Evolutionary conservation across 2,888 invertebrate species (phyloP).

Genomic region (Brenthis daphne): DNA sequence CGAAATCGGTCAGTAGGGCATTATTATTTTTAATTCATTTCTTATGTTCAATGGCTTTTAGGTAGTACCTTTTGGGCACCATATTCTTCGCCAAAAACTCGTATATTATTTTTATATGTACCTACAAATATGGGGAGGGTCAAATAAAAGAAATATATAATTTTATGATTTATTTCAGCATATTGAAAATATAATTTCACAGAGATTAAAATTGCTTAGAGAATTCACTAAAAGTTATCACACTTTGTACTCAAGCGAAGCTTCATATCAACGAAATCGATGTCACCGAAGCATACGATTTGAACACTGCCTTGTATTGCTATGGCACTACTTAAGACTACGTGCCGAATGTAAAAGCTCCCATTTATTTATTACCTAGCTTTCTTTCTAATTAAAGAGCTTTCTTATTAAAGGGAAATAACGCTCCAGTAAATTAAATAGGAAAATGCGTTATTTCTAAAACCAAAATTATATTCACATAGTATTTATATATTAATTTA

Average conservation of each 20-base stretch:
- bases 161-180: conserved; percentile 58
- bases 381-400: too few species aligned
- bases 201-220: conserved; percentile 56
- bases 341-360: conserved; percentile 26
- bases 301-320: conserved; percentile 40
- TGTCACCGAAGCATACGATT: conserved; percentile 33
- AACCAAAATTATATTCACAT: conserved; percentile 4
- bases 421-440: too few species aligned
- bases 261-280: conserved; percentile 40
- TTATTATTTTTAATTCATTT: too few species aligned
- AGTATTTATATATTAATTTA: conserved; percentile 1
- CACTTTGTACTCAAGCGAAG: conserved; percentile 67
- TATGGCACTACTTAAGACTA: conserved; percentile 48
- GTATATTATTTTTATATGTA: too few species aligned
- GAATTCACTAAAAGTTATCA: conserved; percentile 50
- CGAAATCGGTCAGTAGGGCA: too few species aligned
- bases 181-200: conserved; percentile 74
- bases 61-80: too few species aligned
- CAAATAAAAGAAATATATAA: conserved; percentile 29
- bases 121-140: not conserved
- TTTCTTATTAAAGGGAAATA: too few species aligned
- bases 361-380: too few species aligned
- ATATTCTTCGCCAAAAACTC: too few species aligned
- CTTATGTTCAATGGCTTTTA: too few species aligned
- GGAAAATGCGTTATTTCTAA: not conserved